Evolutionary conservation across 2,888 invertebrate genomes (phyloP), one percentile per base, ranked within the genome.

Genomic region (Acholoe squamosa): DNA sequence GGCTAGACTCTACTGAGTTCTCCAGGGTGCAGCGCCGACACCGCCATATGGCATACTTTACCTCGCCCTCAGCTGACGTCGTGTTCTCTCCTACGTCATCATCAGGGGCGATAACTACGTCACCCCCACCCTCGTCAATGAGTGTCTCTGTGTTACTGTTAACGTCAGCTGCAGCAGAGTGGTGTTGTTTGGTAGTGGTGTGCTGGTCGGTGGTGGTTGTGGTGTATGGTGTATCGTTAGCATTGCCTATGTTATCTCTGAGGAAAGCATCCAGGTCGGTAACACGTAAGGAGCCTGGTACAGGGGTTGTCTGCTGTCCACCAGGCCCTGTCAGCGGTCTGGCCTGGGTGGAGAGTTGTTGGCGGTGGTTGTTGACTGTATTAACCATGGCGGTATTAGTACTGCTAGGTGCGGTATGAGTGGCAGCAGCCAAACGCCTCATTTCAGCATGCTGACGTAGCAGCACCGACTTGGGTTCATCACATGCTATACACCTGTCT

Each of bases 401-500:
- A 10, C 54, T 54, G 54, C 54, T n/a, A 14, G 22, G 61, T n/a
- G 5, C 61, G 19, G 61, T 61, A 3, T 61, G 43, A 3, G 76
- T 77, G 31, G 31, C 33, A 31, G 43, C 52, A 5, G 33, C 67
- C 12, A 1, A 31, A 16, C 34, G 28, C 12, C 67, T 33, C 77
- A n/a, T 89, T 25, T 43, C 43, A 10, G 43, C 43, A 43, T 77
- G 51, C 12, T 52, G 31, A 25, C 51, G 31, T 22, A 90, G 77
- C 56, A 84, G 43, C 34, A 25, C 71, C 0, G 90, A 43, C 89
- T 91, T 92, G 84, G 90, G 84, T 0, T 84, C 89, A 14, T 98
- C 98, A 95, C 98, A 98, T 0, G 98, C 98, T 16, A 98, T 97
- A 95, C 98, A 98, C 0, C 97, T 97, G 91, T 97, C 96, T 0